Base-by-base conservation (phyloP, 2,797 vertebrate species). In the Okamejei kenojei region DNA sequence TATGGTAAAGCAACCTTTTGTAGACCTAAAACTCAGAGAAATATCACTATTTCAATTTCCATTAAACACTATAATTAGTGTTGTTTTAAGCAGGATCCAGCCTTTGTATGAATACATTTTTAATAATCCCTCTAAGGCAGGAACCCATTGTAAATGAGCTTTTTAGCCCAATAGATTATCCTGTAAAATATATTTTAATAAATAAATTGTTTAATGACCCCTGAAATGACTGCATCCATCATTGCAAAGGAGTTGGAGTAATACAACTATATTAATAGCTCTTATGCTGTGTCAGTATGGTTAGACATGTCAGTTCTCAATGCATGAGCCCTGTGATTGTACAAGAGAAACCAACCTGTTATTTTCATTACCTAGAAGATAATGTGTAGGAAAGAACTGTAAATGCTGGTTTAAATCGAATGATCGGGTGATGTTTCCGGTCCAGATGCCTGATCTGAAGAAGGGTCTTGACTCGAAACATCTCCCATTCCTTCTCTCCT, bases 151-250 rank as follows among this genome's bases (percentile, higher is more conserved):
- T 74, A 26, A 74, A 74, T 35, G 35, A 91, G 9, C 68, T 91
- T 45, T 54, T 11, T 9, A 91, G 35, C 35, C 65, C 54, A 91
- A 91, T 29, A 74, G 38, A 38, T 68, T 74, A 54, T 54, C 32
- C 19, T 73, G 35, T 91, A 38, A 74, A 91, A 91, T 15, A 74
- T 68, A 63, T 73, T 73, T 90, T 91, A 74, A 91, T 90, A 71
- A 91, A 73, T 74, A 91, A 91, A 74, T 35, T 73, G 19, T 32
- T 54, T 54, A 76, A 29, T 74, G 71, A 38, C 9, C 38, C 73
- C 68, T 45, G 38, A 92, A 92, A 54, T 92, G 68, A 74, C 23
- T 74, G 90, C 23, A 54, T 74, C 74, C 23, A 74, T 91, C 35
- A 91, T 91, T 29, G 38, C 7, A 5, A 91, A 73, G 35, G 88